phyloP scores from a whole-genome alignment of 2,113 vertebrate species.

The Strix uralensis region DNA sequence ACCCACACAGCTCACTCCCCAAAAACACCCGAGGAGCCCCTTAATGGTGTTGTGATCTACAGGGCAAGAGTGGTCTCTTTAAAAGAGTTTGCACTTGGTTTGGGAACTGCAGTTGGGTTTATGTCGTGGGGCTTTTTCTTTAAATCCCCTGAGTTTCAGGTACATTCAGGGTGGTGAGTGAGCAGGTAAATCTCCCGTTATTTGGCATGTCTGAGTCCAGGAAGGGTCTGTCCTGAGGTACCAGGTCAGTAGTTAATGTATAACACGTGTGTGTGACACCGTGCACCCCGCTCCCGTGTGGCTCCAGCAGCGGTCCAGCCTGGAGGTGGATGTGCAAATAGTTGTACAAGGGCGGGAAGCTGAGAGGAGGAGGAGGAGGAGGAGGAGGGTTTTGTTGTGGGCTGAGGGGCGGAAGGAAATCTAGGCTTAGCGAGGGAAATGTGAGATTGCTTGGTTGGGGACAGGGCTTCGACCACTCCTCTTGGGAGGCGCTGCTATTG shows the following conservation, averaged over 20 bases:
- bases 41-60: background rate
- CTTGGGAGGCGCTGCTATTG: conserved; percentile 37
- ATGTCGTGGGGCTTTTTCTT: background rate
- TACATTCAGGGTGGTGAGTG: background rate
- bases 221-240: background rate
- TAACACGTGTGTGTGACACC: background rate
- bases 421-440: conserved; percentile 43
- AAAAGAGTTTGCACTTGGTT: background rate
- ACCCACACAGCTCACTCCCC: background rate
- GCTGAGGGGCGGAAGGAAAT: conserved; percentile 29
- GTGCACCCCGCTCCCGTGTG: accelerated
- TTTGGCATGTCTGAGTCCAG: background rate
- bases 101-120: background rate
- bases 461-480: conserved; percentile 18
- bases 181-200: background rate
- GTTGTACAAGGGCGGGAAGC: background rate
- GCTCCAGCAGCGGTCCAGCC: background rate
- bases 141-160: background rate
- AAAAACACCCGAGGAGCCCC: background rate
- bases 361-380: background rate
- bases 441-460: conserved; percentile 40
- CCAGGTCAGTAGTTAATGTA: background rate
- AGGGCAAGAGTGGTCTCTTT: background rate
- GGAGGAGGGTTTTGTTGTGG: conserved; percentile 19
- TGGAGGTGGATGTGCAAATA: background rate